Percentiles rank a stretch among this genome's conserved stretches.
Conservation (phyloP, 2,113 vertebrate genomes). For the Oxygymnocypris stewartii region DNA sequence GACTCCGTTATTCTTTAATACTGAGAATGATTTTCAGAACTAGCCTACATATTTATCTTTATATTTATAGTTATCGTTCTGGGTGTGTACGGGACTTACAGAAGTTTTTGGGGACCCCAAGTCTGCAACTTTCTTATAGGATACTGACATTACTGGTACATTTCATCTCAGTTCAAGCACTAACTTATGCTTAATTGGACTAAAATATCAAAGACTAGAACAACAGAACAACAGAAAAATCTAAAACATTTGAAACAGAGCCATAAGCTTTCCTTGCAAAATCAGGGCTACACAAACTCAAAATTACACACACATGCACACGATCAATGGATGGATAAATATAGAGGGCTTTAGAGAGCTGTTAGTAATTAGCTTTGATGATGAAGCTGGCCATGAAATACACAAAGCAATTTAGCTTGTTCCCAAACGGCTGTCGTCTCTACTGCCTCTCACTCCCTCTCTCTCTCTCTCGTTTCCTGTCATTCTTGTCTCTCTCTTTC, state of each 20-base stretch:
- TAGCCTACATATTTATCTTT: too few species aligned
- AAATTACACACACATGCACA: constrained; percentile 48
- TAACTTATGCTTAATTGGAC: background rate
- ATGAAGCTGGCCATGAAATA: constrained; percentile 60
- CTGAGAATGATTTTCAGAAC: too few species aligned
- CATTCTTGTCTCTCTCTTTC: constrained; percentile 22
- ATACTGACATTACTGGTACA: background rate
- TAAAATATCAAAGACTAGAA: background rate
- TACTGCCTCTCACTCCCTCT: constrained; percentile 43
- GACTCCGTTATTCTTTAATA: too few species aligned
- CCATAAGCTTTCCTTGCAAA: constrained; percentile 21
- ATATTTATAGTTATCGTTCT: too few species aligned
- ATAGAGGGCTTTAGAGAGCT: constrained; percentile 66
- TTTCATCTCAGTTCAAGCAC: background rate
- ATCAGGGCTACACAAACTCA: constrained; percentile 42
- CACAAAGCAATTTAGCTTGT: constrained; percentile 58
- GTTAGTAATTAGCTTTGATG: constrained; percentile 67
- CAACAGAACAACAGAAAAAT: background rate
- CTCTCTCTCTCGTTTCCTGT: constrained; percentile 17
- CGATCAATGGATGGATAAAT: constrained; percentile 65
- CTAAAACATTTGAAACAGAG: constrained; percentile 18
- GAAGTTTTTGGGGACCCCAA: background rate
- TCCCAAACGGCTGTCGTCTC: constrained; percentile 54
- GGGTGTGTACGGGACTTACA: background rate
- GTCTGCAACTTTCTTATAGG: background rate